Conservation (phyloP, 1,140 invertebrate genomes). For the Chrysomallon squamiferum region DNA sequence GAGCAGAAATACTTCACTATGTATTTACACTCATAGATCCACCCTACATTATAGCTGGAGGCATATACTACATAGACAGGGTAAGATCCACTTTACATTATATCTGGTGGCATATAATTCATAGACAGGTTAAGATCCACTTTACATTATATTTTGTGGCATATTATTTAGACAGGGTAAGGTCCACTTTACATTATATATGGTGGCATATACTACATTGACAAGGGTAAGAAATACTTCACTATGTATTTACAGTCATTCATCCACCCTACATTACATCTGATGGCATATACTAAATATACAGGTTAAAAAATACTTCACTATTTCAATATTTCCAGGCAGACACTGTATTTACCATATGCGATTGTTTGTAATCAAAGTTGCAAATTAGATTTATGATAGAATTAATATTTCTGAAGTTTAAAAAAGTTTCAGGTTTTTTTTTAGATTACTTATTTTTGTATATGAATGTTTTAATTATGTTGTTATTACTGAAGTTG, state of each 20-base stretch:
- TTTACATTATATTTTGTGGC: conserved; percentile 51
- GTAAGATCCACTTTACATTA: conserved; percentile 50
- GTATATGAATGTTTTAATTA: no score
- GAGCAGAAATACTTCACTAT: conserved; percentile 40
- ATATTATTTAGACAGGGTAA: conserved; percentile 73
- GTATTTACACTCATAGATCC: conserved; percentile 37
- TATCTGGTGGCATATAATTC: conserved; percentile 71
- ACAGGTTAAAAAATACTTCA: conserved; percentile 54
- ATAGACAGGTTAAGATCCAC: conserved; percentile 64
- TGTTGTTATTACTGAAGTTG: no score
- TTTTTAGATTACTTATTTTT: no score
- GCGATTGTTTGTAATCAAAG: no score
- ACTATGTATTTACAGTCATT: conserved; percentile 39
- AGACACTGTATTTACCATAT: no score
- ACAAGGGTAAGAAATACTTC: conserved; percentile 36
- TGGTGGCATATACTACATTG: not conserved
- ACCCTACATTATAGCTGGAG: conserved; percentile 51
- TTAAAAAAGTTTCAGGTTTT: no score
- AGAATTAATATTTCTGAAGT: no score
- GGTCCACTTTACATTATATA: conserved; percentile 44
- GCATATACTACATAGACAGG: conserved; percentile 74
- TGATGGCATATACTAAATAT: conserved; percentile 74
- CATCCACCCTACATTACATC: conserved; percentile 47
- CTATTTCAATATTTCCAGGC: no score
- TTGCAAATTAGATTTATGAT: no score